Conservation (phyloP, 2,888 invertebrate species). For the Myopa tessellatipennis region DNA sequence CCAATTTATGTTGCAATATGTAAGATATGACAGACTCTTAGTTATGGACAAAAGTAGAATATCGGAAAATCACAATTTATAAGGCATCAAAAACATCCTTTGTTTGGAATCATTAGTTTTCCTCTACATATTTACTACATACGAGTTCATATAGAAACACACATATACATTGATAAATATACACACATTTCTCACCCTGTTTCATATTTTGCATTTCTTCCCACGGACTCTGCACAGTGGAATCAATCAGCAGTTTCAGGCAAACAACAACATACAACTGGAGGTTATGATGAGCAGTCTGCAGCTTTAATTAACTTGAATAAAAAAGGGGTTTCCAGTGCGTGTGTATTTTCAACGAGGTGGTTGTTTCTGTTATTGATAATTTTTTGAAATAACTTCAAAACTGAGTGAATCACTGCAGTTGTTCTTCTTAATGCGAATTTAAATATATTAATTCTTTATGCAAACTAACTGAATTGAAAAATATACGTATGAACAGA, state of each 20-base stretch:
- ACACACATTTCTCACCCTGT: slow-evolving; percentile 1
- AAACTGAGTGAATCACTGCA: not conserved
- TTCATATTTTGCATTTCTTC: not conserved
- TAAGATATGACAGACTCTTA: no score
- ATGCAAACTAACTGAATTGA: not conserved
- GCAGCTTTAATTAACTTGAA: slow-evolving; percentile 28
- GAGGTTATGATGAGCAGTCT: slow-evolving; percentile 2
- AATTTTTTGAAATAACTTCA: not conserved
- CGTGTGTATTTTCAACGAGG: not conserved
- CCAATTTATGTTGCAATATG: no score
- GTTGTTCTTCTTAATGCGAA: not conserved
- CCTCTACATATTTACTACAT: no score
- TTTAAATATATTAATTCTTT: not conserved
- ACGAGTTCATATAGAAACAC: no score
- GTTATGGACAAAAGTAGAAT: no score
- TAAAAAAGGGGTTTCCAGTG: slow-evolving; percentile 2
- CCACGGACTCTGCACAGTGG: slow-evolving; percentile 4
- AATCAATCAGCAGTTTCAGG: slow-evolving; percentile 15
- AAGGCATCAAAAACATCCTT: no score
- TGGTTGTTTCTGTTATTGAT: not conserved
- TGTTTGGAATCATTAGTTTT: no score
- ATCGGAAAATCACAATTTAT: no score
- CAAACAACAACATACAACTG: not conserved
- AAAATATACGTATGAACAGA: not conserved
- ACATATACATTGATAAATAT: not conserved